Conservation (phyloP, 2,888 invertebrate species). For the Diabrotica balteata region DNA sequence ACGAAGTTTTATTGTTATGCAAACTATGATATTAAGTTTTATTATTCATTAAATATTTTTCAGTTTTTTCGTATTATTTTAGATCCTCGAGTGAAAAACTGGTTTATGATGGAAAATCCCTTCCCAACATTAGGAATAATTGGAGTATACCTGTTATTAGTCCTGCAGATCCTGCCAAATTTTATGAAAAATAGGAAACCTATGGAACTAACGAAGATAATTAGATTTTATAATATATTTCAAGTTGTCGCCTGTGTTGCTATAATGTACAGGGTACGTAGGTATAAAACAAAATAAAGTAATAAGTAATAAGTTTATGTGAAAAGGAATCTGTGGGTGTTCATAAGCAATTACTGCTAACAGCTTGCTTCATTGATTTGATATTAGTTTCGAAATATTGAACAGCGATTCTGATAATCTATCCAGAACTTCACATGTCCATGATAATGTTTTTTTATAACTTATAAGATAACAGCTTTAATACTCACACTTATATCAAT, state of each 20-base stretch:
- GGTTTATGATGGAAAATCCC: slow-evolving; percentile 65
- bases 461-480: too few relatives aligned
- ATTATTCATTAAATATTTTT: not conserved
- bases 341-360: not conserved
- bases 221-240: slow-evolving; percentile 79
- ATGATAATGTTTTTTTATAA: too few relatives aligned
- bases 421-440: too few relatives aligned
- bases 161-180: slow-evolving; percentile 63
- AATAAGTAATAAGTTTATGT: not conserved
- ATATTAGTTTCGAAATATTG: too few relatives aligned
- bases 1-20: too few relatives aligned
- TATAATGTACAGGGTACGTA: slow-evolving; percentile 74
- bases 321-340: not conserved
- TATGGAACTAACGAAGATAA: slow-evolving; percentile 69
- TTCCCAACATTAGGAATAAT: slow-evolving; percentile 60
- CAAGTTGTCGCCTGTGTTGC: slow-evolving; percentile 77
- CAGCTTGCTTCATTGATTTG: too few relatives aligned
- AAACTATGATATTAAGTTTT: too few relatives aligned
- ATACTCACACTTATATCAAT: too few relatives aligned
- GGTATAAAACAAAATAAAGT: not conserved
- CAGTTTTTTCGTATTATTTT: slow-evolving; percentile 29
- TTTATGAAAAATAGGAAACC: slow-evolving; percentile 76
- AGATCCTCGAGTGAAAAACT: slow-evolving; percentile 62
- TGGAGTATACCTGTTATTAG: slow-evolving; percentile 61
- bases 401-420: too few relatives aligned